These are phyloP conservation scores for Mystacornis crossleyi DNA, from an alignment of 2,113 vertebrate species.

Conservation along the genomic window DNA sequence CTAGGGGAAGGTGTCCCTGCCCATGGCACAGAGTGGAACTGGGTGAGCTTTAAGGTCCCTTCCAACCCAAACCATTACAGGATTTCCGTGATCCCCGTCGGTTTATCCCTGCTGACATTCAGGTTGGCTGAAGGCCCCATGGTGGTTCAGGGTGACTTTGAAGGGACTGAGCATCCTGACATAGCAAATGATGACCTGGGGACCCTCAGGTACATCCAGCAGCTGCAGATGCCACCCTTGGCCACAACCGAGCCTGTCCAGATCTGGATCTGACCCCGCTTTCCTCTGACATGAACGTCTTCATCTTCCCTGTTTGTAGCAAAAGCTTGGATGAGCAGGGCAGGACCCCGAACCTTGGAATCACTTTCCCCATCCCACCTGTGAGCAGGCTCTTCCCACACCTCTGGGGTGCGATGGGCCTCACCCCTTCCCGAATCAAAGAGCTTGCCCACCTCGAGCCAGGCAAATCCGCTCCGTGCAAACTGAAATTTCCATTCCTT, in stretches of 20 bases:
- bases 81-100: not conserved
- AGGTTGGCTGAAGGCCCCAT: not conserved
- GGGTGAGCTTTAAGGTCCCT: not conserved
- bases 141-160: not conserved
- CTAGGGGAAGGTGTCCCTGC: rapidly evolving
- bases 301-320: not conserved
- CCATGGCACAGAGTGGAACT: rapidly evolving
- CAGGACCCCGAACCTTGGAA: not conserved
- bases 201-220: not conserved
- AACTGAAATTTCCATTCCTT: constrained; percentile 54
- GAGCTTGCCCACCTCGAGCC: not conserved
- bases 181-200: not conserved
- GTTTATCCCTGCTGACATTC: not conserved
- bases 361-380: not conserved
- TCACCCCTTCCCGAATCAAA: not conserved
- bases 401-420: rapidly evolving
- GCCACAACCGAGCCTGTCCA: not conserved
- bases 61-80: not conserved
- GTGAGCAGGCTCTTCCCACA: not conserved
- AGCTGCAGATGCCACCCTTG: not conserved
- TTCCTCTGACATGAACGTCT: not conserved
- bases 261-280: not conserved
- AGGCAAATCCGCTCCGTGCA: not conserved
- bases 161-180: not conserved
- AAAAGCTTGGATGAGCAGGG: not conserved